Evolutionary conservation across 1,140 invertebrate species (phyloP).

Genomic region (Latrodectus geometricus): DNA sequence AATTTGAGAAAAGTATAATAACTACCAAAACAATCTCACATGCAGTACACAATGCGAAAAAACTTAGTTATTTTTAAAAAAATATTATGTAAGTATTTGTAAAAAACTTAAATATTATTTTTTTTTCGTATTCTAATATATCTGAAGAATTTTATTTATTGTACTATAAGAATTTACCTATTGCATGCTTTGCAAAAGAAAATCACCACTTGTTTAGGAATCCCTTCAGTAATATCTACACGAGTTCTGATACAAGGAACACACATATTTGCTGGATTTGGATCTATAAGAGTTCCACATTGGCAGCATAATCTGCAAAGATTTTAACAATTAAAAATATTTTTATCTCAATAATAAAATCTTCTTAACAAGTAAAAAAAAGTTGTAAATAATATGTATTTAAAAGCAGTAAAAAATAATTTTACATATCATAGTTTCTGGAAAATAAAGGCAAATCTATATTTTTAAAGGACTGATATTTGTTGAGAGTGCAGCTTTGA

Average conservation of each 20-base stretch:
- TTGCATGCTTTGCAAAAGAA: constrained; percentile 94
- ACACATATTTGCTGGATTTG: constrained; percentile 98
- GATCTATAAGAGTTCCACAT: constrained; percentile 79
- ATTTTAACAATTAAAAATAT: neutral
- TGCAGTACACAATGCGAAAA: too few species aligned
- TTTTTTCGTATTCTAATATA: too few species aligned
- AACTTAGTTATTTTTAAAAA: too few species aligned
- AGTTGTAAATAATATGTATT: neutral
- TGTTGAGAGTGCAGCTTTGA: neutral
- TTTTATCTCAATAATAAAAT: neutral
- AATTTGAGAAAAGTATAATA: too few species aligned
- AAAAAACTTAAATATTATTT: too few species aligned
- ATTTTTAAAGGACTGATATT: neutral
- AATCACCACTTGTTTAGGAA: constrained; percentile 88
- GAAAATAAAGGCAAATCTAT: neutral
- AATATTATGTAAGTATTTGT: too few species aligned
- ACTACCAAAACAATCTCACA: too few species aligned
- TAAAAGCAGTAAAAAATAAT: neutral
- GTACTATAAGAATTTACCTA: constrained; percentile 74
- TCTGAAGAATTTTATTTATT: too few species aligned
- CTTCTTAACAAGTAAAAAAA: neutral
- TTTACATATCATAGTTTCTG: neutral
- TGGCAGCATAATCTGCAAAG: constrained; percentile 72
- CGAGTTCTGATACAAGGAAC: constrained; percentile 88
- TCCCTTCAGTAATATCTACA: constrained; percentile 95